phyloP scores from a whole-genome alignment of 1,140 invertebrate species.

The Tyrophagus putrescentiae region DNA sequence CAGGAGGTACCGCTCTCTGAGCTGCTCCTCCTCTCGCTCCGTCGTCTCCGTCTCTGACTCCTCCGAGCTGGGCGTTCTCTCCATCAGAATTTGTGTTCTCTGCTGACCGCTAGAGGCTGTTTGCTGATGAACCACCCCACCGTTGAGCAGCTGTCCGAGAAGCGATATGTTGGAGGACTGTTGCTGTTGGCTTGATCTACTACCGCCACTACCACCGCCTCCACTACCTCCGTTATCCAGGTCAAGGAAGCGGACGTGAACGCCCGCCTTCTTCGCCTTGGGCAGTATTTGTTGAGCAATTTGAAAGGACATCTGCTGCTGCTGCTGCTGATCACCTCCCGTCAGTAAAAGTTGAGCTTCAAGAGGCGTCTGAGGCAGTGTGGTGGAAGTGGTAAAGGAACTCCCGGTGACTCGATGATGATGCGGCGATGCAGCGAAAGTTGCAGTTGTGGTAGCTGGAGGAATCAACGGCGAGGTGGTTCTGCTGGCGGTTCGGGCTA shows the following conservation, averaged over 20 bases:
- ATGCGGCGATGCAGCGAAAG: too few relatives aligned
- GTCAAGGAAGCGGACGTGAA: slow-evolving; percentile 28
- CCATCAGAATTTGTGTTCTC: slow-evolving; percentile 38
- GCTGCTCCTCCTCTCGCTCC: slow-evolving; percentile 36
- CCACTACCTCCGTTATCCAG: background rate
- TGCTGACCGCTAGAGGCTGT: slow-evolving; percentile 32
- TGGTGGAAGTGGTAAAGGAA: too few relatives aligned
- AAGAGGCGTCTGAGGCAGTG: too few relatives aligned
- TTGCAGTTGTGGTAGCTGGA: too few relatives aligned
- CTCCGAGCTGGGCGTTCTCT: slow-evolving; percentile 41
- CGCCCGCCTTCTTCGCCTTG: slow-evolving; percentile 22
- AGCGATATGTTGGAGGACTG: background rate
- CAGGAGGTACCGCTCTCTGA: slow-evolving; percentile 67
- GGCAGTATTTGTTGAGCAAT: too few relatives aligned
- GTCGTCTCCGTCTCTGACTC: slow-evolving; percentile 84
- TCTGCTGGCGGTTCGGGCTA: too few relatives aligned
- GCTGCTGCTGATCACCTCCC: too few relatives aligned
- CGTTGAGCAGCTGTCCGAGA: background rate
- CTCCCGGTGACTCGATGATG: too few relatives aligned
- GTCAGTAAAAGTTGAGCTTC: too few relatives aligned
- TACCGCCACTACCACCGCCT: background rate
- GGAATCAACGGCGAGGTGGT: background rate
- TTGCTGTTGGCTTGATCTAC: background rate
- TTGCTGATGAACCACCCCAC: slow-evolving; percentile 24
- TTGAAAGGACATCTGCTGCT: too few relatives aligned